Base-by-base conservation (phyloP, 1,140 invertebrate genomes). In the Pectinophora gossypiella region DNA sequence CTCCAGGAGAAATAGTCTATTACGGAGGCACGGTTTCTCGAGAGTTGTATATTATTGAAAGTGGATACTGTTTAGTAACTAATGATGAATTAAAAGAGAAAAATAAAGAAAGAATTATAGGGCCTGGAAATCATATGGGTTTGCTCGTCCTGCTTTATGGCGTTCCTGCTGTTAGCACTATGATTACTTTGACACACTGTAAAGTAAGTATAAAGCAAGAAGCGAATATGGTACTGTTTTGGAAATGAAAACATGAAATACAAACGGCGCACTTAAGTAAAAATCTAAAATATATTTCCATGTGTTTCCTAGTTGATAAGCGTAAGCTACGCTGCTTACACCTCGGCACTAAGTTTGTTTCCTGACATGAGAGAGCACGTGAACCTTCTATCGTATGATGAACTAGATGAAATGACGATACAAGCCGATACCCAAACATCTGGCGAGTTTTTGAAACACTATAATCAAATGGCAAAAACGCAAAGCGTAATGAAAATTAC, bases 1-100 rank as follows among this genome's bases (percentile, higher is more conserved):
- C 85, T 46, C 87, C 87, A 0, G 76, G 80, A 3, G 86, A 88
- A 68, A 84, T 85, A 47, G 76, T 89, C 21, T 86, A 80, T 57
- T 84, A 84, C 48, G 75, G 73, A 1, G 86, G 85, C 13, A 85
- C 84, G 20, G 59, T 83, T 18, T 75, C 77, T 4, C 69, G 86
- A 51, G 80, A 85, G 19, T 56, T 88, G 23, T 87, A 87, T 42
- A 80, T 88, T 16, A 79, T 88, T 19, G 81, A 87, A 57, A 84
- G 79, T 46, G 86, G 86, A 16, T 86, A 85, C 54, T 86, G 83
- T 54, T 56, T 85, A 35, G 65, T 86, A 27, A 85, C 75, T n/a
- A 76, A 64, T 0, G 66, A 61, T 48, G 61, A 66, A 19, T 59
- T 71, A 56, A 70, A 66, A 54, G 72, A 79, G 47, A 60, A 47